phyloP scores from a whole-genome alignment of 2,888 invertebrate genomes.

The Lepetodrilus schrolli region DNA sequence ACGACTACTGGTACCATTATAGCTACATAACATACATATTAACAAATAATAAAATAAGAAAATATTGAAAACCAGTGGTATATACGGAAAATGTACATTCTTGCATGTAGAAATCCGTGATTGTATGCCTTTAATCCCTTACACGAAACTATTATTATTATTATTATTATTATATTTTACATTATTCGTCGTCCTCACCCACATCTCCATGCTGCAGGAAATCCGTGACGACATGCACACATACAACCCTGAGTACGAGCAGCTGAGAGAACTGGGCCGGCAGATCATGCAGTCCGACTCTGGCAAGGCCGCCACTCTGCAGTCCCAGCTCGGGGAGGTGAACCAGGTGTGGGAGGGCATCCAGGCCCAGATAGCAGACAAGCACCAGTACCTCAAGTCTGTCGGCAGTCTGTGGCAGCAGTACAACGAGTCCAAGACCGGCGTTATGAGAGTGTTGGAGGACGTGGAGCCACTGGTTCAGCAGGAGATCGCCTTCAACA shows the following conservation, averaged over 20 bases:
- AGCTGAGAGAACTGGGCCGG: slow-evolving; percentile 87
- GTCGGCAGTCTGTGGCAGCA: slow-evolving; percentile 68
- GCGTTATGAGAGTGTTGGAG: slow-evolving; percentile 58
- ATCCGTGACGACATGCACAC: slow-evolving; percentile 65
- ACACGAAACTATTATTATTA: no score
- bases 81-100: no score
- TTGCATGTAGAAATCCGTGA: no score
- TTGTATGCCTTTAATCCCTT: no score
- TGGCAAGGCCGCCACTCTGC: slow-evolving; percentile 55
- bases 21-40: no score
- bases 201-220: slow-evolving; percentile 50
- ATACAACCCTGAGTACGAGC: slow-evolving; percentile 77
- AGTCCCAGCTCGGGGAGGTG: slow-evolving; percentile 59
- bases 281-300: slow-evolving; percentile 68
- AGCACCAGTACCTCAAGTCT: slow-evolving; percentile 57
- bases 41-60: no score
- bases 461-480: slow-evolving; percentile 59
- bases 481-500: slow-evolving; percentile 57
- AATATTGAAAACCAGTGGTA: no score
- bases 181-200: neutral
- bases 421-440: slow-evolving; percentile 65
- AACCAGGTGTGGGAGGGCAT: slow-evolving; percentile 68
- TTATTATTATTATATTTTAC: neutral
- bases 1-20: no score
- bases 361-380: slow-evolving; percentile 57